Base-by-base conservation (phyloP, 1,140 invertebrate genomes). In the Drosophila pectinifera region DNA sequence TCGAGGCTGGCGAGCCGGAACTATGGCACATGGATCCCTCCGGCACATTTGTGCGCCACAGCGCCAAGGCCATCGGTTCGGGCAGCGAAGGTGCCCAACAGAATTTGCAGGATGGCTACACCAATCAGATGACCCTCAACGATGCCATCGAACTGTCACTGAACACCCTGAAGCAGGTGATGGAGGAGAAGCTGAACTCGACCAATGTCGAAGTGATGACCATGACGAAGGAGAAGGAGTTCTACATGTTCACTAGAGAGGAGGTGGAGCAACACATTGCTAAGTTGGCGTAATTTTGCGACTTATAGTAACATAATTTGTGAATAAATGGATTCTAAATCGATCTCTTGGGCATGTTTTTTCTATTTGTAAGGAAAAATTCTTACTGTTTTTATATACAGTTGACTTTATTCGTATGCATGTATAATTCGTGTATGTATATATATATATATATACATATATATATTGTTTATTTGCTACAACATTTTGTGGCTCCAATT, bases 71-170 rank as follows among this genome's bases (percentile, higher is more conserved):
- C 5, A 99, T 99, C 91, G 99, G 99, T 1, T 99, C 99, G 2
- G 99, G 98, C 46, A 99, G 97, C 81, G 99, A 99, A 94, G 99
- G 99, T 6, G 99, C 99, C 59, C 98, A 99, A 92, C 99, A 99
- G 92, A 98, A 97, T 77, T 94, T 95, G 18, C 94, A 99, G 96
- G 95, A 95, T 70, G 93, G 94, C n/a, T 95, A 94, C 70, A 94
- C 94, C 69, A 93, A 93, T 43, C 96, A 97, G 11, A 98, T 99
- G 96, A 98, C 96, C 0, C 92, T 99, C n/a, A 96, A 97, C 68
- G 98, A 99, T 93, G 99, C 98, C 14, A 96, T 98, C 57, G 98
- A 98, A 89, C 92, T 96, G 36, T 96, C 98, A 3, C 93, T 99
- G 14, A 98, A 96, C 8, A 99, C 99, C 89, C 93, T 99, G 2